phyloP scores from a whole-genome alignment of 2,113 vertebrate genomes.

The Callaeas wilsoni region DNA sequence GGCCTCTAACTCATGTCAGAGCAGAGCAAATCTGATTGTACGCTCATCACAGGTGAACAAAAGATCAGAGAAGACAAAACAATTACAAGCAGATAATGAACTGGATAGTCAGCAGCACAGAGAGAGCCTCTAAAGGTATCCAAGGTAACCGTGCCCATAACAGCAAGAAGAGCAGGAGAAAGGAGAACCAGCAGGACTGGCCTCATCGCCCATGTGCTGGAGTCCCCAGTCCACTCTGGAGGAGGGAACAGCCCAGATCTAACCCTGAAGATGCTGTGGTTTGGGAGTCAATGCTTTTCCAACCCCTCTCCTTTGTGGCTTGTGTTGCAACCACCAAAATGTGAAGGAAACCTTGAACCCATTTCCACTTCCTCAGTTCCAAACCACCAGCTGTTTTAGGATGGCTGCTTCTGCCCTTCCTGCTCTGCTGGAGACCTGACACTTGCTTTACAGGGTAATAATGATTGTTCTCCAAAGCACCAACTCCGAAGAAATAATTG shows the following conservation, averaged over 20 bases:
- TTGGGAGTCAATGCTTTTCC: not conserved
- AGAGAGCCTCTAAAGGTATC: not conserved
- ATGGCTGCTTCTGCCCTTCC: not conserved
- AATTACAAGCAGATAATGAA: constrained; percentile 39
- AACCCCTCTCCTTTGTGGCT: not conserved
- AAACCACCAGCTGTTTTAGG: not conserved
- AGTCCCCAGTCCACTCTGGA: not conserved
- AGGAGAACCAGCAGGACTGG: not conserved
- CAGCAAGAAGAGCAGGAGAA: not conserved
- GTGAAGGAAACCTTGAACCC: not conserved
- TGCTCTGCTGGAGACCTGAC: not conserved
- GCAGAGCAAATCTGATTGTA: not conserved
- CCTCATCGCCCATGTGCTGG: not conserved
- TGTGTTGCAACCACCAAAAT: not conserved
- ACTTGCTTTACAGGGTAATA: not conserved
- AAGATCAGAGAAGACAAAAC: constrained; percentile 49
- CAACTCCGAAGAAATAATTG: not conserved
- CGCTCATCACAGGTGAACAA: constrained; percentile 37
- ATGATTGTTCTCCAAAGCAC: not conserved
- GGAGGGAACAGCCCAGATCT: not conserved
- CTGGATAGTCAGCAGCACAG: not conserved
- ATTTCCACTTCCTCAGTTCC: not conserved
- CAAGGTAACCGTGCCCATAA: not conserved
- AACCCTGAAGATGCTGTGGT: not conserved
- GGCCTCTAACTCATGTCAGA: constrained; percentile 29